phyloP scores from a whole-genome alignment of 1,140 invertebrate genomes.

The Leptopilina clavipes region DNA sequence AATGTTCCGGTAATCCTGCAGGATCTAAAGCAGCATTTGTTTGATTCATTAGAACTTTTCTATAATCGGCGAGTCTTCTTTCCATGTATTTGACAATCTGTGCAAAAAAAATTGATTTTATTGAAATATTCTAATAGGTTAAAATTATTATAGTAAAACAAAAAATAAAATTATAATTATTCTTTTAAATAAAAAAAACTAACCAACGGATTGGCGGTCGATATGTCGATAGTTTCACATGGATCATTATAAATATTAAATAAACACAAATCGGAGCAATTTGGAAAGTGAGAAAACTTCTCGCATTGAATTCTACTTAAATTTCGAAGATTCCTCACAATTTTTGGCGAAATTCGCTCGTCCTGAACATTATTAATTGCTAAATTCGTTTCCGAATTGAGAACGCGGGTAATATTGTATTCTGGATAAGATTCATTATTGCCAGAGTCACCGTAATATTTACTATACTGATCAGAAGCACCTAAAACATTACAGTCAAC shows the following conservation, averaged over 20 bases:
- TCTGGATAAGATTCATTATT: constrained; percentile 48
- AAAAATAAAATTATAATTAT: no score
- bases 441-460: constrained; percentile 60
- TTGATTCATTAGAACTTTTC: constrained; percentile 59
- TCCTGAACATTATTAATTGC: constrained; percentile 51
- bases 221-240: constrained; percentile 66
- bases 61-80: constrained; percentile 59
- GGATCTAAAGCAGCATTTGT: constrained; percentile 60
- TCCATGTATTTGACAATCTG: constrained; percentile 60
- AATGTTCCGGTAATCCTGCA: constrained; percentile 64
- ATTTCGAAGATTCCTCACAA: constrained; percentile 50
- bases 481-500: constrained; percentile 38
- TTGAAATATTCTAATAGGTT: constrained; percentile 21
- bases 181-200: constrained; percentile 31
- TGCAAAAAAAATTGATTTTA: constrained; percentile 39
- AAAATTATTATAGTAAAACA: no score
- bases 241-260: constrained; percentile 67
- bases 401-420: constrained; percentile 53
- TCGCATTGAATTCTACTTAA: constrained; percentile 56
- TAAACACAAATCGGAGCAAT: constrained; percentile 61
- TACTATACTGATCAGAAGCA: constrained; percentile 42
- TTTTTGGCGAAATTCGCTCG: background rate
- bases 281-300: constrained; percentile 3
- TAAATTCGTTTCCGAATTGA: constrained; percentile 52
- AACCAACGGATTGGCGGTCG: constrained; percentile 54